Evolutionary conservation across 2,888 invertebrate genomes (phyloP), one percentile per base, ranked within the genome.

Genomic region (Caenorhabditis uteleia): DNA sequence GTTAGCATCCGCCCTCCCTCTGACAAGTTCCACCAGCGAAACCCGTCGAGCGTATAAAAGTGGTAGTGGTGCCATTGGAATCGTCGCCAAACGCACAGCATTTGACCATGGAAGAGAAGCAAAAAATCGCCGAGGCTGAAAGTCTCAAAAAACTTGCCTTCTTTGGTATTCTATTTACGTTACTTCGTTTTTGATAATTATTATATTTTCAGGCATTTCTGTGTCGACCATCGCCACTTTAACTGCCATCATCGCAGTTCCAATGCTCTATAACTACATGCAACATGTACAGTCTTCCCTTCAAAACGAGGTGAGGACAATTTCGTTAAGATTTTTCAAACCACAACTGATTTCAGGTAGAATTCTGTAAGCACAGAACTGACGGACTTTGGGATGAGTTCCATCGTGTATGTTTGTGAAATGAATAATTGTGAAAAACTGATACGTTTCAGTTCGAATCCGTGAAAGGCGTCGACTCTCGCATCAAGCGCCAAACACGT

Each of bases 231-330:
- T 82, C 26, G 79, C 82, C 53, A 78, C 78, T 25, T 50, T 80
- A 27, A 76, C 78, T 8, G 80, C 80, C 44, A 77, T 78, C 56
- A 68, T 82, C 21, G 73, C 76, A 45, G 70, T 82, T 33, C 82
- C 82, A n/a, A 79, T 82, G 77, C 69, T 82, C 31, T 82, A 80
- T 75, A 80, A 74, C 59, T 82, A 82, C 74, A 75, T 81, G 67
- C 79, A 80, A 44, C 72, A 75, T 55, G 78, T 82, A 18, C 81
- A 81, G 58, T 73, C 77, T 6, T 69, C 77, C 7, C 75, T 82
- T 42, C 77, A 78, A 50, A 76, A 72, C 23, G 80, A 80, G 68
- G 66, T 78, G n/a, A n/a, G n/a, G n/a, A n/a, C n/a, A 10, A n/a
- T 20, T 20, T 18, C 12, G 1, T 23, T 5, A 16, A 7, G 31